Evolutionary conservation across 1,140 invertebrate species (phyloP), one percentile per base, ranked within the genome.

Genomic region (Drosophila nebulosa): DNA sequence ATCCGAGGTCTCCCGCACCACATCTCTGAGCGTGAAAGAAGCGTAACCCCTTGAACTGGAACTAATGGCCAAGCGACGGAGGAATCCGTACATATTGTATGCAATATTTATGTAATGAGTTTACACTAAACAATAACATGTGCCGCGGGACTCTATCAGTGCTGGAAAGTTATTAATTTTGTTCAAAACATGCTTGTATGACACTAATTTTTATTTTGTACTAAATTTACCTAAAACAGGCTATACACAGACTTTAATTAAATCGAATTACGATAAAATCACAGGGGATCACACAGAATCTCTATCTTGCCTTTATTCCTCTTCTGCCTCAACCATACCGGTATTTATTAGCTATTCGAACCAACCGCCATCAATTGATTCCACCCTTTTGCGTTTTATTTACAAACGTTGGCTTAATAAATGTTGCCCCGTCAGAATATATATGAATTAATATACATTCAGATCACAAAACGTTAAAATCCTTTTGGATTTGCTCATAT

Each of bases 51-150:
- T 42, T 9, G 42, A 4, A 12, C 14, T 55, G 16, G 22, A 30
- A 16, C 12, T 21, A 32, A 65, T 73, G 46, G 64, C 58, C 16
- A 83, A 70, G n/a, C 84, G 84, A 24, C 83, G 78, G 16, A 88
- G 51, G 16, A 88, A 27, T n/a, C 71, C 71, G 64, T 69, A 79
- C 83, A 88, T 88, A 35, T 61, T 46, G 52, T 30, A 64, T 50
- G 63, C 4, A 63, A 4, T 24, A 64, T 85, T 88, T 88, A 88
- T 88, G 27, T 88, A 88, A 88, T 69, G 2, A 64, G 59, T 68
- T 65, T 39, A 63, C 16, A 58, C 12, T 18, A 55, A 55, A 55
- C 55, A 14, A 59, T 61, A 86, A 86, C 81, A 71, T 88, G 81
- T 67, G 39, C 67, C 35, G 46, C 21, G 10, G 30, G 42, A 52